phyloP scores from a whole-genome alignment of 92 coral and sea anemone genomes.

The Chrysogorgia sp. region DNA sequence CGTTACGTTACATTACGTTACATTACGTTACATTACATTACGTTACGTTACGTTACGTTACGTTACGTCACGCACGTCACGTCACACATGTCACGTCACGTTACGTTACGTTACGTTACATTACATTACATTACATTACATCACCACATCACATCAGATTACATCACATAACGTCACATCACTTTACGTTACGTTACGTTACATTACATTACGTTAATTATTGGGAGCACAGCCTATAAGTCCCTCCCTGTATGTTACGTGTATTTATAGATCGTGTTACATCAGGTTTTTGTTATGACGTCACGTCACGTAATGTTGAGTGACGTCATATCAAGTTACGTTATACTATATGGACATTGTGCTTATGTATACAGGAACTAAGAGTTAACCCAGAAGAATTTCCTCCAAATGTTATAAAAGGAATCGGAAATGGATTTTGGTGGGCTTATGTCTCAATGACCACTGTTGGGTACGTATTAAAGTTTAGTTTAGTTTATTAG shows the following conservation, averaged over 20 bases:
- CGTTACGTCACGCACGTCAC: background rate
- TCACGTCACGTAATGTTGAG: no score
- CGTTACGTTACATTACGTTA: background rate
- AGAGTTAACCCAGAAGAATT: conserved; percentile 59
- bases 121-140: background rate
- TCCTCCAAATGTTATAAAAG: conserved; percentile 55
- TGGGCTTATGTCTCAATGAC: conserved; percentile 82
- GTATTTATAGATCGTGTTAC: no score
- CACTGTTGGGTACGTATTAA: conserved; percentile 70
- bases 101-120: background rate
- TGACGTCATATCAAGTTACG: background rate
- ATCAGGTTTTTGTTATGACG: no score
- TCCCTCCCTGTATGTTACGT: no score
- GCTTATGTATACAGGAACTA: conserved; percentile 52
- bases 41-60: background rate
- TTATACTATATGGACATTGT: background rate
- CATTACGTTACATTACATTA: background rate
- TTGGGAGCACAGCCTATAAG: no score
- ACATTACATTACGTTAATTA: no score
- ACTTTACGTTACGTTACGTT: no score
- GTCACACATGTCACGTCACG: background rate
- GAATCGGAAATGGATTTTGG: conserved; percentile 72
- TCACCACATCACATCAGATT: background rate
- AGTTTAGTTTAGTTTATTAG: background rate
- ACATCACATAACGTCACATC: no score